Evolutionary conservation across 2,797 vertebrate genomes (phyloP).

Genomic region (Peromyscus eremicus): DNA sequence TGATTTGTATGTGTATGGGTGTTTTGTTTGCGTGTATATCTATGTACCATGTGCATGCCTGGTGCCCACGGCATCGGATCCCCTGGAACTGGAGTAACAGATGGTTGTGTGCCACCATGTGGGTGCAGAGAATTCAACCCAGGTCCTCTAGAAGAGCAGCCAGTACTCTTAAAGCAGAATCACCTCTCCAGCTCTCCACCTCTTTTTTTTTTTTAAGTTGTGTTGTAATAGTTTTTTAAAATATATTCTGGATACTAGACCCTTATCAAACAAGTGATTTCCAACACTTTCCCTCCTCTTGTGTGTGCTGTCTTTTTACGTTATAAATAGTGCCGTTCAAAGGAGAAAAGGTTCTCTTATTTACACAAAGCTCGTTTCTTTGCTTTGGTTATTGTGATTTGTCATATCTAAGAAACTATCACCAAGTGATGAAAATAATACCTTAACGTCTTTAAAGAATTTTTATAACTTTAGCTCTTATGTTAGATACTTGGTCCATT

Average conservation of each 20-base stretch:
- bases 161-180: not conserved
- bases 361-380: not conserved
- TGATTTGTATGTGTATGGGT: not conserved
- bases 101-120: not conserved
- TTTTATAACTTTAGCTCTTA: not conserved
- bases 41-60: not conserved
- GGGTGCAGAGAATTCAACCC: not conserved
- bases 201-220: not conserved
- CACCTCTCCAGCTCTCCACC: not conserved
- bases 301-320: not conserved
- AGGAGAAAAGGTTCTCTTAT: not conserved
- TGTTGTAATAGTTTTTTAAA: not conserved
- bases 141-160: not conserved
- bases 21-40: not conserved
- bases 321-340: not conserved
- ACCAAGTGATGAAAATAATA: not conserved
- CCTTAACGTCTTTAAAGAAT: not conserved
- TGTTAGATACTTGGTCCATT: not conserved
- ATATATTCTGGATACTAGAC: not conserved
- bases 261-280: constrained; percentile 1
- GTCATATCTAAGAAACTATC: not conserved
- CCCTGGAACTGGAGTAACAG: not conserved
- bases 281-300: not conserved
- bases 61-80: not conserved
- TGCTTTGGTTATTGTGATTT: constrained; percentile 32